Percentiles rank a stretch among this genome's conserved stretches.
These are phyloP conservation scores for Carollia perspicillata DNA, from an alignment of 2,113 vertebrate genomes.

Conservation along the genomic window DNA sequence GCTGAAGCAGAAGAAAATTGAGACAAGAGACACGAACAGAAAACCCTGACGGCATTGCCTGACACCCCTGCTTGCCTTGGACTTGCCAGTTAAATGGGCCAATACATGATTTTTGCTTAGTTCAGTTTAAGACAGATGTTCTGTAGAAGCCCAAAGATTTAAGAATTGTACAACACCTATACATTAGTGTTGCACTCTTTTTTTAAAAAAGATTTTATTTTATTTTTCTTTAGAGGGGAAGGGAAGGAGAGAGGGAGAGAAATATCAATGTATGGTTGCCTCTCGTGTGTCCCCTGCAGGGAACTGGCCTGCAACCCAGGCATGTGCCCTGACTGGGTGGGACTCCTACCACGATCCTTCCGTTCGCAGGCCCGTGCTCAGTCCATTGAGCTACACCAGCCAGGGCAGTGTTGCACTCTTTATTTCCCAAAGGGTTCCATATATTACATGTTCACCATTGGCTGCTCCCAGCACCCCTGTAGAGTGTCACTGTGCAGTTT, in stretches of 20 bases:
- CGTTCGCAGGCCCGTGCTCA: no score
- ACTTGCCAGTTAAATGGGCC: neutral
- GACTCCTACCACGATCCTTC: no score
- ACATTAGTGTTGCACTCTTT: neutral
- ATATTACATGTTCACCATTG: neutral
- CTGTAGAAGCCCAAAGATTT: neutral
- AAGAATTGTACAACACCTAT: neutral
- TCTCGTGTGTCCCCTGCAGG: no score
- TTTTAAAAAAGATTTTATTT: no score
- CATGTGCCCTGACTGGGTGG: no score
- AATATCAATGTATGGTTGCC: no score
- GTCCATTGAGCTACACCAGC: no score
- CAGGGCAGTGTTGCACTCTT: neutral
- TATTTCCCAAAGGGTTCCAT: neutral
- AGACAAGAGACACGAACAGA: neutral
- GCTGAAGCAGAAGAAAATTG: neutral
- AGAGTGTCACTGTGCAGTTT: neutral
- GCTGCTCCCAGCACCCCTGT: neutral
- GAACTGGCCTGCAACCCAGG: no score
- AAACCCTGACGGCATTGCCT: neutral
- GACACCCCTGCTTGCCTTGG: neutral
- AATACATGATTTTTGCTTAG: neutral
- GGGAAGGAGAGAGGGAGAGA: no score
- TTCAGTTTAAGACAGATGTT: neutral
- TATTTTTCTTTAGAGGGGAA: no score